phyloP scores from a whole-genome alignment of 2,113 vertebrate genomes.

The Strigops habroptila region DNA sequence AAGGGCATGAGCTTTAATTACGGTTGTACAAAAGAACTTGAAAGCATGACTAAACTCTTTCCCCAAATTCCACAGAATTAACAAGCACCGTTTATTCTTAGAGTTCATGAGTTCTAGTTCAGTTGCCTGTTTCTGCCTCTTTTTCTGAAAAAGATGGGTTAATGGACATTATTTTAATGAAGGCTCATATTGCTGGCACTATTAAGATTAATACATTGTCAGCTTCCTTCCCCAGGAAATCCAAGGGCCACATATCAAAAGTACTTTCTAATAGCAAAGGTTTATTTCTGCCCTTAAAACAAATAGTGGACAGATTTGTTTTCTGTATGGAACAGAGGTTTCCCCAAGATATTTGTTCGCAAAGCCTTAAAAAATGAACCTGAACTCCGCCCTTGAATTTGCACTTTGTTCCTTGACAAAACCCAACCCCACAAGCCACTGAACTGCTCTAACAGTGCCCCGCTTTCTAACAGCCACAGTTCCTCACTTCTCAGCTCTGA shows the following conservation, averaged over 20 bases:
- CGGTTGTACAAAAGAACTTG: background rate
- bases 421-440: background rate
- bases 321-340: background rate
- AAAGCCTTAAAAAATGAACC: background rate
- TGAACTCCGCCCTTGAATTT: background rate
- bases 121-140: background rate
- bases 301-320: background rate
- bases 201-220: background rate
- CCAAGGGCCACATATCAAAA: background rate
- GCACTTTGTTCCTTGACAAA: slow-evolving; percentile 14
- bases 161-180: background rate
- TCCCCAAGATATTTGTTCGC: background rate
- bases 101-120: background rate
- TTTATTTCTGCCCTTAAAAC: slow-evolving; percentile 11
- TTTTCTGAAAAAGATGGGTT: background rate
- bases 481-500: background rate
- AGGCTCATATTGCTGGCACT: background rate
- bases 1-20: background rate
- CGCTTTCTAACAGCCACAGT: background rate
- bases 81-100: background rate
- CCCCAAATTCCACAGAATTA: background rate
- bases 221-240: background rate
- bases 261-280: background rate
- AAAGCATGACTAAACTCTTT: background rate
- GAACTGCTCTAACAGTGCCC: background rate